A percentile compares a stretch with the other conserved stretches of the same genome.
phyloP scores from a whole-genome alignment of 2,113 vertebrate genomes.

The Holacanthus passer region DNA sequence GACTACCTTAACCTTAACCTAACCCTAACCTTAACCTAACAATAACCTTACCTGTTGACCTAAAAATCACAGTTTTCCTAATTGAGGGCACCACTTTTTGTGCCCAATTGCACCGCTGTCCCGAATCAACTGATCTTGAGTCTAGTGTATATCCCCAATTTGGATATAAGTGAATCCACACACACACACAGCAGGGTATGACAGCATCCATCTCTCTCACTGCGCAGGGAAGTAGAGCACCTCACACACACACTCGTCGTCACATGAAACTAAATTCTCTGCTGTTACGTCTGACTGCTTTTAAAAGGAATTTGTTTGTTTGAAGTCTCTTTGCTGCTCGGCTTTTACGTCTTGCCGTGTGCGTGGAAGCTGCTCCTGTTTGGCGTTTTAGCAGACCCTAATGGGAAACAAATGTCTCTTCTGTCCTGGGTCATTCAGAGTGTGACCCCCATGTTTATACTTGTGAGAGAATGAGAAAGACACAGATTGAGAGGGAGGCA shows the following conservation, averaged over 20 bases:
- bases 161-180: too few relatives aligned
- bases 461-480: neutral
- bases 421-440: conserved; percentile 36
- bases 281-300: conserved; percentile 16
- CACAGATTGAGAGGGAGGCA: neutral
- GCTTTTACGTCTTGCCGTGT: neutral
- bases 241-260: conserved; percentile 10
- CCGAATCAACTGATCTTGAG: too few relatives aligned
- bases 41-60: too few relatives aligned
- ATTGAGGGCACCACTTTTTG: too few relatives aligned
- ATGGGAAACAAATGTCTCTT: conserved; percentile 45
- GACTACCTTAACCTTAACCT: too few relatives aligned
- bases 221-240: neutral
- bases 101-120: too few relatives aligned
- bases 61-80: too few relatives aligned
- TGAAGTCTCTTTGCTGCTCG: conserved; percentile 24
- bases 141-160: too few relatives aligned
- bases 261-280: conserved; percentile 36
- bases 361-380: conserved; percentile 9
- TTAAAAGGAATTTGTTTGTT: conserved; percentile 48
- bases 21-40: too few relatives aligned
- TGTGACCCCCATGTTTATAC: neutral
- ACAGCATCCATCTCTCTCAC: conserved; percentile 5
- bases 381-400: conserved; percentile 19
- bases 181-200: neutral